Percentiles rank a stretch among this genome's conserved stretches.
phyloP scores from a whole-genome alignment of 2,888 invertebrate species.

The Hyalella azteca region DNA sequence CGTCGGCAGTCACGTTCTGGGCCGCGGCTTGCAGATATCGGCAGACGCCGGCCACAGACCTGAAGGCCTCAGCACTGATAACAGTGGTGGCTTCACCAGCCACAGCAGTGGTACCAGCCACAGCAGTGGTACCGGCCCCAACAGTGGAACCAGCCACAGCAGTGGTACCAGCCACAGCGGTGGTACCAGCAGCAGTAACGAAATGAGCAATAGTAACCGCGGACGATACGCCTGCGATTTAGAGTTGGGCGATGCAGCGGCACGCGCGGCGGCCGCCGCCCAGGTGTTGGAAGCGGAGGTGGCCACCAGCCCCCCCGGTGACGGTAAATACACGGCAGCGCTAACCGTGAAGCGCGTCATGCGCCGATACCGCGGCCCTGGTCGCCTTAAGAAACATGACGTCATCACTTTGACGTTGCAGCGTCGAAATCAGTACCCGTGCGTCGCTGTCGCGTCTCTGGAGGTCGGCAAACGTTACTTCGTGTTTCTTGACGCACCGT shows the following conservation, averaged over 20 bases:
- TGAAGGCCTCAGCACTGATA: not conserved
- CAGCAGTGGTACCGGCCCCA: too few relatives aligned
- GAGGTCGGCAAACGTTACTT: constrained; percentile 30
- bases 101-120: too few relatives aligned
- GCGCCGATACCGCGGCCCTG: constrained; percentile 30
- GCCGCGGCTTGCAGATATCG: too few relatives aligned
- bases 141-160: too few relatives aligned
- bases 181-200: too few relatives aligned
- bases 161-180: too few relatives aligned
- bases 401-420: constrained; percentile 25
- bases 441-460: constrained; percentile 25
- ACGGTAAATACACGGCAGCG: constrained; percentile 11
- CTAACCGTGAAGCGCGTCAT: constrained; percentile 21
- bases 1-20: too few relatives aligned
- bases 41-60: not conserved
- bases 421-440: not conserved
- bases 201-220: too few relatives aligned
- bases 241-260: constrained; percentile 18
- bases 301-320: constrained; percentile 11
- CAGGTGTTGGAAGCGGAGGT: constrained; percentile 31
- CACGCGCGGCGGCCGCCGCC: constrained; percentile 15
- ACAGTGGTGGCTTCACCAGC: too few relatives aligned
- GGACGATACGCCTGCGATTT: not conserved
- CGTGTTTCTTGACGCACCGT: constrained; percentile 19
- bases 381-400: constrained; percentile 32